A percentile compares a stretch with the other conserved stretches of the same genome.
Evolutionary conservation across 2,113 vertebrate species (phyloP).

Genomic region (Gambusia holbrooki): DNA sequence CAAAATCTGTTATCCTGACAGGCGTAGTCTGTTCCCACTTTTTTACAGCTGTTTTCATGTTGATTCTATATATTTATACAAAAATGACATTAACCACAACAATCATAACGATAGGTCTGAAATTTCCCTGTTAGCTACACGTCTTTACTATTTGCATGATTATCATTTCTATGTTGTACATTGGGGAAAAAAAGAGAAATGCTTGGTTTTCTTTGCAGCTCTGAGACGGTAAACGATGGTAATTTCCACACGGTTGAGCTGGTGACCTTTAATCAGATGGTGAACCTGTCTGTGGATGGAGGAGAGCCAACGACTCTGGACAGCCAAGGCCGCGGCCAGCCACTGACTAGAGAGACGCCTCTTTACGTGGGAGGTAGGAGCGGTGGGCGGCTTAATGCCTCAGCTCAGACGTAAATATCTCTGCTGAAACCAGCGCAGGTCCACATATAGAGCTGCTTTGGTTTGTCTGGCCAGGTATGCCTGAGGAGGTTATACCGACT

Average conservation of each 20-base stretch:
- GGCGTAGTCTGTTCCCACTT: no score
- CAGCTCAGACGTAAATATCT: not conserved
- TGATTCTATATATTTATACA: not conserved
- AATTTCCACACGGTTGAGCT: slow-evolving; percentile 97
- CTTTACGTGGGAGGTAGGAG: slow-evolving; percentile 93
- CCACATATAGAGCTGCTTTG: not conserved
- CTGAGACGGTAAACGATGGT: slow-evolving; percentile 96
- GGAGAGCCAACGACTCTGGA: slow-evolving; percentile 94
- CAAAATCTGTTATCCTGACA: no score
- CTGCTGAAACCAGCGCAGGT: not conserved
- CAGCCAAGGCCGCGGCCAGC: slow-evolving; percentile 87
- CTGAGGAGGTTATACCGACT: slow-evolving; percentile 86
- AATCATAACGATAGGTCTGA: not conserved
- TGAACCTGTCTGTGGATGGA: slow-evolving; percentile 96
- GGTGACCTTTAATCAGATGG: slow-evolving; percentile 95
- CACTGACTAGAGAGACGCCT: slow-evolving; percentile 84
- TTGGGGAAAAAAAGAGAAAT: not conserved
- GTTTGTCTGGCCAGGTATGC: slow-evolving; percentile 85
- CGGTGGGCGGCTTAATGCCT: not conserved
- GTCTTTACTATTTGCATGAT: not conserved
- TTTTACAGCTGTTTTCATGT: no score
- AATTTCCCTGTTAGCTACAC: not conserved
- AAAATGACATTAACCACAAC: not conserved
- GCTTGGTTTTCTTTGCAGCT: slow-evolving; percentile 65
- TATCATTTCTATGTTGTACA: not conserved